Conservation (phyloP, 2,888 invertebrate genomes). For the Agonopterix arenella region DNA sequence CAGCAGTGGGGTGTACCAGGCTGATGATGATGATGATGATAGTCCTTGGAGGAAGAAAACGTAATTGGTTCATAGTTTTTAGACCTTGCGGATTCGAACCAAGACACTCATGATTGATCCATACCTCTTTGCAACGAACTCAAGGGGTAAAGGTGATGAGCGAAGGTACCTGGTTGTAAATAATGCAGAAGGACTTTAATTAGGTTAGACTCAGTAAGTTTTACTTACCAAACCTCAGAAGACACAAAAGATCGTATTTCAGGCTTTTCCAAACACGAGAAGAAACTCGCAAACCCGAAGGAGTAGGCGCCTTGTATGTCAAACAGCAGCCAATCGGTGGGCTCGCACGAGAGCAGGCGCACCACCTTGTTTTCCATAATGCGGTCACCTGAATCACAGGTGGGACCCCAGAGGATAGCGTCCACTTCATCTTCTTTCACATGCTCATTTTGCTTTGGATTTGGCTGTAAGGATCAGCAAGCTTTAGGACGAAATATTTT, state of each 20-base stretch:
- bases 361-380: constrained; percentile 22
- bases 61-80: too few species aligned
- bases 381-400: constrained; percentile 29
- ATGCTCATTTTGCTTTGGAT: neutral
- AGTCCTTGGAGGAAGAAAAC: too few species aligned
- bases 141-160: too few species aligned
- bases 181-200: too few species aligned
- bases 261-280: constrained; percentile 27
- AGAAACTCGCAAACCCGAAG: constrained; percentile 19
- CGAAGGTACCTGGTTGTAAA: too few species aligned
- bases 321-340: constrained; percentile 32
- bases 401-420: constrained; percentile 33
- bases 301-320: constrained; percentile 28
- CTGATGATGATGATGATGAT: too few species aligned
- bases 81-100: too few species aligned
- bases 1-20: too few species aligned
- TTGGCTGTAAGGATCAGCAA: neutral
- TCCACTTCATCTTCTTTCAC: constrained; percentile 16
- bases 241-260: constrained; percentile 28
- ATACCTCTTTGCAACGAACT: too few species aligned
- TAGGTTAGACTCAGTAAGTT: too few species aligned
- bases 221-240: constrained; percentile 26
- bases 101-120: too few species aligned
- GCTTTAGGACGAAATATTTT: too few species aligned
- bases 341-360: constrained; percentile 20